Evolutionary conservation across 2,113 vertebrate genomes (phyloP).

Genomic region (Hemiprocne comata): DNA sequence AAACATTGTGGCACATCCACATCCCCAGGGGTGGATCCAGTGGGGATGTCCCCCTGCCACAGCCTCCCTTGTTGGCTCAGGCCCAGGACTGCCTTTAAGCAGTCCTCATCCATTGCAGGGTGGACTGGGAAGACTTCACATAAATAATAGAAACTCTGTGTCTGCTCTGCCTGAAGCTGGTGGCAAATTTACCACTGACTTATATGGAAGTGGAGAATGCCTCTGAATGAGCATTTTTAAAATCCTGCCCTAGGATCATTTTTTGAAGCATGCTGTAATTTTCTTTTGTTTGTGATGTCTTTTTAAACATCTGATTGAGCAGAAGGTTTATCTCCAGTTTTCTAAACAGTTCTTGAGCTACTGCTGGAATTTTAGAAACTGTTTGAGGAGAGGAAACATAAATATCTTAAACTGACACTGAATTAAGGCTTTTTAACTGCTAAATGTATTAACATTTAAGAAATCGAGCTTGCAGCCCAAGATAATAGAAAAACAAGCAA

Average conservation of each 20-base stretch:
- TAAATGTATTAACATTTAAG: slow-evolving; percentile 20
- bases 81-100: background rate
- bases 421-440: slow-evolving; percentile 19
- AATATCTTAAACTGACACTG: background rate
- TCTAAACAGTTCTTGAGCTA: background rate
- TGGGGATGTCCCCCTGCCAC: background rate
- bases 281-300: background rate
- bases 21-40: background rate
- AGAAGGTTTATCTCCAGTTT: background rate
- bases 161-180: background rate
- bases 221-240: background rate
- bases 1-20: rapidly evolving
- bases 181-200: background rate
- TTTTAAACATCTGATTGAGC: background rate
- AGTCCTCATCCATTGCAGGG: background rate
- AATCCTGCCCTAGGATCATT: background rate
- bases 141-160: background rate
- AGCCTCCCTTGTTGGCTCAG: background rate
- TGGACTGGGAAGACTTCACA: background rate
- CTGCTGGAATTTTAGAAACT: background rate
- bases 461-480: background rate
- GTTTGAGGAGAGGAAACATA: background rate
- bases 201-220: background rate
- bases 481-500: slow-evolving; percentile 30
- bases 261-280: background rate